Percentiles rank a stretch among this genome's conserved stretches.
Evolutionary conservation across 2,797 vertebrate genomes (phyloP).

Genomic region (Gallinago stenura): DNA sequence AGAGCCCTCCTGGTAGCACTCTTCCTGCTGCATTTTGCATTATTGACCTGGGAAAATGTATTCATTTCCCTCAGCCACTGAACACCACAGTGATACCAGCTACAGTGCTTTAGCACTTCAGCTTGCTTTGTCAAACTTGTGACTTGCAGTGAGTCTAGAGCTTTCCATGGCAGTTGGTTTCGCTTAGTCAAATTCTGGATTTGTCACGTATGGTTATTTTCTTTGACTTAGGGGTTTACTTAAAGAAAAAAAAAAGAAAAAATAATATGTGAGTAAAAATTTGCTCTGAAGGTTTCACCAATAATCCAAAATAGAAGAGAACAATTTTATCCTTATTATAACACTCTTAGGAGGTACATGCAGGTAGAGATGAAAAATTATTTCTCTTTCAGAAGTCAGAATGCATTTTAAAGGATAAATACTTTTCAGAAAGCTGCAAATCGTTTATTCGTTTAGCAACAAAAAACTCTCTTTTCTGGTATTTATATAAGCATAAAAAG

Average conservation of each 20-base stretch:
- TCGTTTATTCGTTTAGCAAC: not conserved
- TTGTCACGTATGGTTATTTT: not conserved
- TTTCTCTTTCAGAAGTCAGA: not conserved
- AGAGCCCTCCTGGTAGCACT: not conserved
- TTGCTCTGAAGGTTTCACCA: not conserved
- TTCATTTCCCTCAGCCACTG: not conserved
- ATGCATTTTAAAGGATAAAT: not conserved
- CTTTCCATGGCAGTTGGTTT: not conserved
- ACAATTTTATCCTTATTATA: not conserved
- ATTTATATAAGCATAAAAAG: not conserved
- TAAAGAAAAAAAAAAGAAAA: not conserved
- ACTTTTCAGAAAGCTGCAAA: not conserved
- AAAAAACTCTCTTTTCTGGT: not conserved
- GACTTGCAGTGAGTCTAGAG: rapidly evolving
- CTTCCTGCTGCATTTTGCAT: not conserved
- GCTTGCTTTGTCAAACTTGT: not conserved
- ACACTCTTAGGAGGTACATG: not conserved
- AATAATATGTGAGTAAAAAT: not conserved
- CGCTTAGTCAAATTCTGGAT: not conserved
- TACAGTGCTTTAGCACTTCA: not conserved
- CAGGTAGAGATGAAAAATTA: not conserved
- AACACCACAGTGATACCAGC: not conserved
- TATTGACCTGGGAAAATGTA: not conserved
- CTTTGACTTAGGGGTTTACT: not conserved
- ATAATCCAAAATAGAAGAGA: not conserved